These are phyloP conservation scores for Lutraria lutraria DNA, from an alignment of 2,888 invertebrate species.

Conservation along the genomic window DNA sequence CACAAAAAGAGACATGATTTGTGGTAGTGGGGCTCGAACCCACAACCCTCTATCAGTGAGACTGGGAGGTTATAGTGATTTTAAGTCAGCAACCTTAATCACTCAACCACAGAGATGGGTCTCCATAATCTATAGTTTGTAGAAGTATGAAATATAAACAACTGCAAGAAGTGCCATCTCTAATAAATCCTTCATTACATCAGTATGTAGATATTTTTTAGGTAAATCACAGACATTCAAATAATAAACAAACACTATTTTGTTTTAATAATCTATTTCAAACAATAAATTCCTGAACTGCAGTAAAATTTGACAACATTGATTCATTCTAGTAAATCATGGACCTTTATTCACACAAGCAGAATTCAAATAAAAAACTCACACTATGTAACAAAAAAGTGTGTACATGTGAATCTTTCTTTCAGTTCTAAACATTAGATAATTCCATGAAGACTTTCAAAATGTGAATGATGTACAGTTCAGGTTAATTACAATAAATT, in stretches of 20 bases:
- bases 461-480: not conserved
- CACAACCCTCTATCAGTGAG: too few species aligned
- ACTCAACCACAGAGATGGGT: too few species aligned
- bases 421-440: not conserved
- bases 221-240: too few species aligned
- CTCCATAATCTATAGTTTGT: too few species aligned
- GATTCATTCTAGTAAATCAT: not conserved
- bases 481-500: conserved; percentile 21
- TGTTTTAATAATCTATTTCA: conserved; percentile 25
- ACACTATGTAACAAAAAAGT: not conserved
- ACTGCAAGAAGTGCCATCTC: too few species aligned
- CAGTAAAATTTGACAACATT: not conserved
- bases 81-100: too few species aligned
- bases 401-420: not conserved
- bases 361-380: not conserved
- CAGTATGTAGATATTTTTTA: too few species aligned
- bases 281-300: conserved; percentile 20
- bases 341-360: not conserved
- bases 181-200: too few species aligned
- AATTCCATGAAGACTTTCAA: not conserved
- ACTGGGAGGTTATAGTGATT: too few species aligned
- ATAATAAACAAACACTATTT: not conserved
- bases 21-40: too few species aligned
- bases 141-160: too few species aligned
- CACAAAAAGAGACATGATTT: too few species aligned